Evolutionary conservation across 2,113 vertebrate genomes (phyloP).

Genomic region (Xyliphius kryptos): DNA sequence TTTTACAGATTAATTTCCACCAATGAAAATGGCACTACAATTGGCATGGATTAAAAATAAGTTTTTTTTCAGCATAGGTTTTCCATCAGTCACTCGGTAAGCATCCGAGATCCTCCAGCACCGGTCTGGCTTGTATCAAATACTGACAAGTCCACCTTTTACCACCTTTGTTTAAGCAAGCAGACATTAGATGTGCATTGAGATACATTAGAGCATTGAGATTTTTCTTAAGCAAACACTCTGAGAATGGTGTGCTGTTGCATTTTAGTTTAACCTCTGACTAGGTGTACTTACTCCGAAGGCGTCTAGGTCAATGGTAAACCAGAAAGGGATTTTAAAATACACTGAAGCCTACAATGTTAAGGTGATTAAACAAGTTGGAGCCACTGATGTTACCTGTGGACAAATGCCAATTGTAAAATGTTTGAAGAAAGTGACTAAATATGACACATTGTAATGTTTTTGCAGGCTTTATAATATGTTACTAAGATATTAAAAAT

Average conservation of each 20-base stretch:
- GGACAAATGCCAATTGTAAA: background rate
- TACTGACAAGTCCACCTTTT: conserved; percentile 13
- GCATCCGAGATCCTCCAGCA: conserved; percentile 4
- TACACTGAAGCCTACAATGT: background rate
- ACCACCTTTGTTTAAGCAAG: conserved; percentile 8
- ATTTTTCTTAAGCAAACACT: background rate
- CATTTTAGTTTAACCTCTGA: conserved; percentile 17
- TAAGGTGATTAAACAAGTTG: background rate
- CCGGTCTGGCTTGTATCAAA: conserved; percentile 26
- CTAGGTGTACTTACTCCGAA: background rate
- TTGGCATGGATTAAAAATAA: background rate
- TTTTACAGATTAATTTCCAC: background rate
- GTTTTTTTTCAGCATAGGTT: conserved; percentile 20
- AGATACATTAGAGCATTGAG: too few relatives aligned
- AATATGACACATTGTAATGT: conserved; percentile 1
- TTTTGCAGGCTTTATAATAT: conserved; percentile 1
- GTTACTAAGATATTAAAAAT: conserved; percentile 6
- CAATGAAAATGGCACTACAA: background rate
- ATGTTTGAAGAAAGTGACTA: background rate
- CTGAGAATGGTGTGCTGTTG: conserved; percentile 9
- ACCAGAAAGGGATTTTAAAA: background rate
- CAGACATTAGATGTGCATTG: conserved; percentile 8
- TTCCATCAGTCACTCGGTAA: conserved; percentile 16
- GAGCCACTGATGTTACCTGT: background rate
- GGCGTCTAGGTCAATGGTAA: background rate